These are phyloP conservation scores for Abscondita cerata DNA, from an alignment of 2,888 invertebrate species.

Conservation along the genomic window DNA sequence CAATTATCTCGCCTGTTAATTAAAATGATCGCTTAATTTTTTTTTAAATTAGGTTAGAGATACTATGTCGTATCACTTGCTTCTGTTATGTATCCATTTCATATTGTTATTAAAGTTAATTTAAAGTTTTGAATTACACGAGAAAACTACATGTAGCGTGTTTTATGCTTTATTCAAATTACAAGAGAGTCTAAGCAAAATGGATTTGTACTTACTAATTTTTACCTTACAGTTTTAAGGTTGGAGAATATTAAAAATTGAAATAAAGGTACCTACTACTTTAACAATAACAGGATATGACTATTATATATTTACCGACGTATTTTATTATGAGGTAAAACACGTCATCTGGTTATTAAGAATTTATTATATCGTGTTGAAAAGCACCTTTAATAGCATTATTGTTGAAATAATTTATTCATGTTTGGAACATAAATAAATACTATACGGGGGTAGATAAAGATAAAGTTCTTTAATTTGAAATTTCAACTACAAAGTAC, in stretches of 20 bases:
- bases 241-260: neutral
- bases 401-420: constrained; percentile 13
- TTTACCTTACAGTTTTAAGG: no score
- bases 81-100: no score
- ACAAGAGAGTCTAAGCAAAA: no score
- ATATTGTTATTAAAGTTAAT: no score
- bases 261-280: neutral
- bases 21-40: no score
- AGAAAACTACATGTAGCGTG: no score
- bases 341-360: constrained; percentile 19
- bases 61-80: no score
- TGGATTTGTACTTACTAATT: no score
- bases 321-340: neutral
- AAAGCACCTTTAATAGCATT: constrained; percentile 3
- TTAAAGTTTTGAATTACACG: no score
- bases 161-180: no score
- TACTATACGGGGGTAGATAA: neutral
- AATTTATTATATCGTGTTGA: constrained; percentile 16
- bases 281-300: neutral
- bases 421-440: constrained; percentile 11
- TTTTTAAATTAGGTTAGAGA: no score
- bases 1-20: no score
- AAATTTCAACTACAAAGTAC: neutral
- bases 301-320: neutral
- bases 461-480: neutral